Percentiles rank a stretch among this genome's conserved stretches.
Evolutionary conservation across 2,113 vertebrate species (phyloP).

Genomic region (Thunnus thynnus): DNA sequence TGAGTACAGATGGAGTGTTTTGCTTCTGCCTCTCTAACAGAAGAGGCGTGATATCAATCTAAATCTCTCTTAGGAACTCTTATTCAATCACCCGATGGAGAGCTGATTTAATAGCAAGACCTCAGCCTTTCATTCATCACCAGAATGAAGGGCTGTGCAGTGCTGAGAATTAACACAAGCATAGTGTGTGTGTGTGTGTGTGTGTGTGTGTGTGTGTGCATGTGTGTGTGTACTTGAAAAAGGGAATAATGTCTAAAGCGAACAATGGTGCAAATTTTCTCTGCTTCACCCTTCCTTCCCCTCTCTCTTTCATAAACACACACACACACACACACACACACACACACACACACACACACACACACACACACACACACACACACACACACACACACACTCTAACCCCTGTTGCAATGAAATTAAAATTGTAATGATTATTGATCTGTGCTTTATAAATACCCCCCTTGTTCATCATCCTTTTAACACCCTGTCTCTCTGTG

Average conservation of each 20-base stretch:
- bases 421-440: slow-evolving; percentile 68
- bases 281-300: background rate
- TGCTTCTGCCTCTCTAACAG: slow-evolving; percentile 10
- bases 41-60: slow-evolving; percentile 49
- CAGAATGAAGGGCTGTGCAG: slow-evolving; percentile 22
- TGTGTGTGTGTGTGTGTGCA: slow-evolving; percentile 7
- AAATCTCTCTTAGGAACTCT: slow-evolving; percentile 48
- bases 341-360: slow-evolving; percentile 3
- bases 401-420: slow-evolving; percentile 22
- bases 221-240: background rate
- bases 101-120: slow-evolving; percentile 57
- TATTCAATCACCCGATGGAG: slow-evolving; percentile 52
- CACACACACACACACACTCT: background rate
- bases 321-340: slow-evolving; percentile 4
- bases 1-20: slow-evolving; percentile 4
- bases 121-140: slow-evolving; percentile 54
- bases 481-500: background rate
- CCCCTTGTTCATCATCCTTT: slow-evolving; percentile 27
- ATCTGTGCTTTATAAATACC: slow-evolving; percentile 56
- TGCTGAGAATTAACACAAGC: slow-evolving; percentile 36
- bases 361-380: slow-evolving; percentile 19
- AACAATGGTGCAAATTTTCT: slow-evolving; percentile 31
- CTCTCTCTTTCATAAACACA: slow-evolving; percentile 8
- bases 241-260: slow-evolving; percentile 20
- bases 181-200: background rate